These are phyloP conservation scores for Lacerta agilis DNA, from an alignment of 2,797 vertebrate genomes.

Conservation along the genomic window DNA sequence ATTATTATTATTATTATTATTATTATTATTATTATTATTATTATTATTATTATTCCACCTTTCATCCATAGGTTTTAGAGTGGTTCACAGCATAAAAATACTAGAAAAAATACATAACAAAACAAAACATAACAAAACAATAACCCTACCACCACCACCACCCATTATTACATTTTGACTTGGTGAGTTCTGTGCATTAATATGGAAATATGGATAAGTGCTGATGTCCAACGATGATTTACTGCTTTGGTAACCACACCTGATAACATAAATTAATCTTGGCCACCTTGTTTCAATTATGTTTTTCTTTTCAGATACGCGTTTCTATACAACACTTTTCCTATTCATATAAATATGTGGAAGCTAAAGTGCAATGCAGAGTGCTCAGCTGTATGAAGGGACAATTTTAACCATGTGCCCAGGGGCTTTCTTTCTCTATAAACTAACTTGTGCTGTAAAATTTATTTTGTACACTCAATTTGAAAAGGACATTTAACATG, in stretches of 20 bases:
- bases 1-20: too few relatives aligned
- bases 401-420: slow-evolving; percentile 37
- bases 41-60: too few relatives aligned
- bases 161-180: slow-evolving; percentile 12
- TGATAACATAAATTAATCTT: slow-evolving; percentile 74
- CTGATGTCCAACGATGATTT: slow-evolving; percentile 70
- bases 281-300: slow-evolving; percentile 69
- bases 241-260: slow-evolving; percentile 71
- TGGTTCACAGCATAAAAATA: too few relatives aligned
- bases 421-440: slow-evolving; percentile 11
- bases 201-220: slow-evolving; percentile 72
- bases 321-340: slow-evolving; percentile 69
- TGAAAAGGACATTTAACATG: slow-evolving; percentile 19
- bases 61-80: too few relatives aligned
- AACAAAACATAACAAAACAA: too few relatives aligned
- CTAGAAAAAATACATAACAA: too few relatives aligned
- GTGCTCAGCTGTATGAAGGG: slow-evolving; percentile 53
- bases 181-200: slow-evolving; percentile 54
- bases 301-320: slow-evolving; percentile 66
- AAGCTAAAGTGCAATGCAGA: slow-evolving; percentile 27
- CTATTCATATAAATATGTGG: slow-evolving; percentile 53
- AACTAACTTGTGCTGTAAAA: slow-evolving; percentile 18
- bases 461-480: slow-evolving; percentile 13
- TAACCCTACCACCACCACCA: too few relatives aligned
- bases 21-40: too few relatives aligned